These are phyloP conservation scores for Haliclona indistincta DNA, from an alignment of 37 sponge, comb jelly and placozoan genomes.

Conservation along the genomic window DNA sequence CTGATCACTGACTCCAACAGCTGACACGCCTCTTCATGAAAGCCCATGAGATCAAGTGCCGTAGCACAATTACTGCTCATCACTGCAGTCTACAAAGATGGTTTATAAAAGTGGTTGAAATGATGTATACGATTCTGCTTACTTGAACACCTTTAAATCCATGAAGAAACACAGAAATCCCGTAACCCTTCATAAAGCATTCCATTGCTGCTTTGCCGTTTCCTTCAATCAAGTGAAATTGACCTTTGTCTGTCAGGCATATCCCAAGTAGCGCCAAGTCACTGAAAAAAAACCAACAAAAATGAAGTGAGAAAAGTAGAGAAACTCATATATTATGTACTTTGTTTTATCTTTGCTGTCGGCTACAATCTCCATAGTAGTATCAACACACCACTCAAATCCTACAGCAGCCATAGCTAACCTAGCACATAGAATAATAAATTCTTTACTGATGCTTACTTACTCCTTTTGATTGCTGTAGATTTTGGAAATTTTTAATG, in stretches of 20 bases:
- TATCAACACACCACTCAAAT: conserved; percentile 42
- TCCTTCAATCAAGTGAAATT: conserved; percentile 7
- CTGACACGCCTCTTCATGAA: conserved; percentile 13
- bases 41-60: conserved; percentile 22
- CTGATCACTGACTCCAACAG: background rate
- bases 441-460: background rate
- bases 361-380: conserved; percentile 8
- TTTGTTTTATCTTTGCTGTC: background rate
- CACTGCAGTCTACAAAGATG: conserved; percentile 26
- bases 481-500: conserved; percentile 47
- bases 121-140: background rate
- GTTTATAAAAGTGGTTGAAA: background rate
- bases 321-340: background rate
- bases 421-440: background rate
- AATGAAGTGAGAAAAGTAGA: background rate
- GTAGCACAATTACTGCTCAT: conserved; percentile 37
- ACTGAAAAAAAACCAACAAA: too few relatives aligned
- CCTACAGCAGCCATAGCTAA: conserved; percentile 20
- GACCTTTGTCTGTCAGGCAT: conserved; percentile 33
- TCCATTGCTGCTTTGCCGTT: background rate
- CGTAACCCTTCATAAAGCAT: conserved; percentile 13
- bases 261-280: conserved; percentile 5
- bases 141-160: conserved; percentile 4
- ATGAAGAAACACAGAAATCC: conserved; percentile 8
- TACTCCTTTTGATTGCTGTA: conserved; percentile 42